Percentiles rank a stretch among this genome's conserved stretches.
phyloP scores from a whole-genome alignment of 2,113 vertebrate species.

The Ceyx cyanopectus region DNA sequence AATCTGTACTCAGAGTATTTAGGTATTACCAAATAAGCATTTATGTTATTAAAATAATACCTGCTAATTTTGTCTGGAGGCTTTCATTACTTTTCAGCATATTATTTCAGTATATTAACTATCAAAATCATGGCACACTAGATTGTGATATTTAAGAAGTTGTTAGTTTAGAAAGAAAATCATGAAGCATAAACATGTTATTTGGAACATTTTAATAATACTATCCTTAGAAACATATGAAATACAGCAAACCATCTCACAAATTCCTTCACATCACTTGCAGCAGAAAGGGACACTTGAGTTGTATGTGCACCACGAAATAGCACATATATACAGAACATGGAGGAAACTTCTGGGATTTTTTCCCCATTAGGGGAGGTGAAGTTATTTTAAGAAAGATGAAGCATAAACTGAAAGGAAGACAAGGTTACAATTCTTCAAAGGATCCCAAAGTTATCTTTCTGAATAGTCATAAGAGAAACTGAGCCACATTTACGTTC shows the following conservation, averaged over 20 bases:
- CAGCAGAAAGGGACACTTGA: neutral
- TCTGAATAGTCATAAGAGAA: neutral
- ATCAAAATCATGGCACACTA: slow-evolving; percentile 52
- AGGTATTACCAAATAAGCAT: neutral
- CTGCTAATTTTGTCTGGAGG: neutral
- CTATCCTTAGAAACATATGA: slow-evolving; percentile 36
- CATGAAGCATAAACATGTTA: slow-evolving; percentile 49
- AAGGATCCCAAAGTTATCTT: neutral
- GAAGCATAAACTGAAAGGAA: neutral
- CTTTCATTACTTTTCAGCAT: slow-evolving; percentile 42
- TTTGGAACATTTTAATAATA: slow-evolving; percentile 55
- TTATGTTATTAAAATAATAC: neutral
- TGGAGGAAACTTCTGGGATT: slow-evolving; percentile 7
- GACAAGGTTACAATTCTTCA: neutral
- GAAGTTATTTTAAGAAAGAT: slow-evolving; percentile 12
- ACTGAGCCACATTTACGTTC: neutral
- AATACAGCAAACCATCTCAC: slow-evolving; percentile 61
- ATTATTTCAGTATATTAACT: slow-evolving; percentile 65
- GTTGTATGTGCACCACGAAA: neutral
- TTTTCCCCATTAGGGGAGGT: neutral
- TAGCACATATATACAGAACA: neutral
- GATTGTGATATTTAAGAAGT: slow-evolving; percentile 28
- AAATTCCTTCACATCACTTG: slow-evolving; percentile 47
- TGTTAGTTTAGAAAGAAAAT: slow-evolving; percentile 52
- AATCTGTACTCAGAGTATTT: neutral